Evolutionary conservation across 2,888 invertebrate species (phyloP).

Genomic region (Lasioglossum lativentre): DNA sequence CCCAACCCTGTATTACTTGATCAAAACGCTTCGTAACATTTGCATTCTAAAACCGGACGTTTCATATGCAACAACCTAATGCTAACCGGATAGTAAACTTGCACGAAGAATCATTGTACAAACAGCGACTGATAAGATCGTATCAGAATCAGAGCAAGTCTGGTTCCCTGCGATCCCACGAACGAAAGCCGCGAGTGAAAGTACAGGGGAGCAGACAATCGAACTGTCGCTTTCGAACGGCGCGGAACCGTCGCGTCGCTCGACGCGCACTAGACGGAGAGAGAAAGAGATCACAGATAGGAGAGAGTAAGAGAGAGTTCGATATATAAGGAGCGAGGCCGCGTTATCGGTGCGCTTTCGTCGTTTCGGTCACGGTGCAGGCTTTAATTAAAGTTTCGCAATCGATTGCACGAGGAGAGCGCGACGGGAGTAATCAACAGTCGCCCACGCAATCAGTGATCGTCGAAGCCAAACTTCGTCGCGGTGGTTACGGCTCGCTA

Average conservation of each 20-base stretch:
- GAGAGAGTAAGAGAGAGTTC: background rate
- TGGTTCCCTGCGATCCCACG: background rate
- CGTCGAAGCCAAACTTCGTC: conserved; percentile 74
- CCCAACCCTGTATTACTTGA: background rate
- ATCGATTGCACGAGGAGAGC: conserved; percentile 68
- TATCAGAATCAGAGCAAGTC: background rate
- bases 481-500: conserved; percentile 58
- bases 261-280: background rate
- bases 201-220: conserved; percentile 34
- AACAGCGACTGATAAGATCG: background rate
- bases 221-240: conserved; percentile 46
- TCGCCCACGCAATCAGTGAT: conserved; percentile 73
- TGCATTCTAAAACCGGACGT: too few relatives aligned
- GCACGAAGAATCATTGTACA: background rate
- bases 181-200: conserved; percentile 33
- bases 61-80: too few relatives aligned
- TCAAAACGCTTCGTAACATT: too few relatives aligned
- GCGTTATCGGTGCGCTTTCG: conserved; percentile 59
- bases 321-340: conserved; percentile 49
- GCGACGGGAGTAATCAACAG: conserved; percentile 73
- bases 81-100: background rate
- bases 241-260: conserved; percentile 6
- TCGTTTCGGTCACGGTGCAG: conserved; percentile 69
- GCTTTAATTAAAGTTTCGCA: conserved; percentile 77
- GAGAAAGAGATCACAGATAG: background rate